Base-by-base conservation (phyloP, 2,888 invertebrate species). In the Erpobdella octoculata region DNA sequence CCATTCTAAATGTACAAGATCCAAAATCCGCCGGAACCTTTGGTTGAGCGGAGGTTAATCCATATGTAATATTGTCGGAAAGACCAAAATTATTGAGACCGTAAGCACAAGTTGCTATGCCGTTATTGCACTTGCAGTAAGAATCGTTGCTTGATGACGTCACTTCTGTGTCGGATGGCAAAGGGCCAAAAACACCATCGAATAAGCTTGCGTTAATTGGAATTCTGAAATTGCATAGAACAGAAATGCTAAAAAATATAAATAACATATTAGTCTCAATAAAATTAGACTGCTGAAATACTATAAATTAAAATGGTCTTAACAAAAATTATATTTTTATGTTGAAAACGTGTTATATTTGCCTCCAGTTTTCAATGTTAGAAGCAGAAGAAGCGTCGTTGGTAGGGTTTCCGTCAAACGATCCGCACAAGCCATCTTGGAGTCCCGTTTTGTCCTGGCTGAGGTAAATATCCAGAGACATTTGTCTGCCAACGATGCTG, bases 401-500 rank as follows among this genome's bases (percentile, higher is more conserved):
- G 18, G 46, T 18, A 18, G 25, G 21, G 48, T 67, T 31, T 4
- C 31, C 48, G 28, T 67, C 48, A 21, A 25, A 67, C 25, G 33
- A 38, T 46, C 67, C 67, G 28, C 67, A 67, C 28, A 67, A 15
- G 5, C 67, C 67, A 31, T 5, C 48, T 9, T 31, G 46, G 6
- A 31, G 36, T 15, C n/a, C 8, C 9, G 8, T 4, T 37, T 37
- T 41, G 67, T 67, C 38, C 2, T 41, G 21, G 3, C 21, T 9
- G 5, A 67, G 6, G 25, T 67, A 67, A 15, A 67, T 28, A 28
- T 67, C 67, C 48, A 67, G 28, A 46, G 46, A 46, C 67, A 67
- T 46, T 35, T 67, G 46, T 38, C 38, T 25, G 25, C 67, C 67
- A 12, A 67, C 67, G 25, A 67, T 46, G 48, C 67, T 67, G 28